These are phyloP conservation scores for Danionella cerebrum DNA, from an alignment of 2,113 vertebrate genomes.

Conservation along the genomic window DNA sequence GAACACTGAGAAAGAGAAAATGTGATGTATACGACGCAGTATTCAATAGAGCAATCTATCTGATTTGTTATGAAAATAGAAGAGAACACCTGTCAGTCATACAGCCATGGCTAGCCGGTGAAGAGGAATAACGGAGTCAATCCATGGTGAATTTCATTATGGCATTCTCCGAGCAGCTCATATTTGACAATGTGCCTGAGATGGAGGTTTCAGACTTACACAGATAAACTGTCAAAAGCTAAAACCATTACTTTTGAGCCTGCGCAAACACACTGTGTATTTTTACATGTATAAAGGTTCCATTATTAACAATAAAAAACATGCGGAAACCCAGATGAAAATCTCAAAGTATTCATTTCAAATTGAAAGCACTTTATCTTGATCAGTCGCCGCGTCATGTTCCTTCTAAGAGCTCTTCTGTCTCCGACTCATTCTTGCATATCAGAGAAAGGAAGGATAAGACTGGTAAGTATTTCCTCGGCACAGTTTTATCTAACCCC, in stretches of 20 bases:
- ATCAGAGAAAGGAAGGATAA: slow-evolving; percentile 1
- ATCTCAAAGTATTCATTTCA: not conserved
- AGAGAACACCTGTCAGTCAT: slow-evolving; percentile 21
- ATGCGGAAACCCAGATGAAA: not conserved
- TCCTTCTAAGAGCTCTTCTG: not conserved
- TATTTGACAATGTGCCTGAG: not conserved
- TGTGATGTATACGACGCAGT: not conserved
- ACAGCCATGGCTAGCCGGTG: not conserved
- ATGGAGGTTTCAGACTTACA: slow-evolving; percentile 4
- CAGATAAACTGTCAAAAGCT: not conserved
- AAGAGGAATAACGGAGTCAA: slow-evolving; percentile 1
- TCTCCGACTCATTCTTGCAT: not conserved
- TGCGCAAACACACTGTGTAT: not conserved
- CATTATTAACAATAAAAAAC: not conserved
- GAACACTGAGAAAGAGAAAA: slow-evolving; percentile 1
- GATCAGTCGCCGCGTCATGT: not conserved
- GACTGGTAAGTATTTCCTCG: not conserved
- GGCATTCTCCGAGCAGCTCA: not conserved
- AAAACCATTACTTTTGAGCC: not conserved
- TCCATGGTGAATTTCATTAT: slow-evolving; percentile 5
- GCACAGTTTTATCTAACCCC: slow-evolving; percentile 5
- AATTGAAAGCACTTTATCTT: not conserved
- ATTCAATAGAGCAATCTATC: slow-evolving; percentile 18
- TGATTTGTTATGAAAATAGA: slow-evolving; percentile 18
- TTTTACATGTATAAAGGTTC: not conserved